A percentile compares a stretch with the other conserved stretches of the same genome.
These are phyloP conservation scores for Agrochola lota DNA, from an alignment of 2,888 invertebrate species.

Conservation along the genomic window DNA sequence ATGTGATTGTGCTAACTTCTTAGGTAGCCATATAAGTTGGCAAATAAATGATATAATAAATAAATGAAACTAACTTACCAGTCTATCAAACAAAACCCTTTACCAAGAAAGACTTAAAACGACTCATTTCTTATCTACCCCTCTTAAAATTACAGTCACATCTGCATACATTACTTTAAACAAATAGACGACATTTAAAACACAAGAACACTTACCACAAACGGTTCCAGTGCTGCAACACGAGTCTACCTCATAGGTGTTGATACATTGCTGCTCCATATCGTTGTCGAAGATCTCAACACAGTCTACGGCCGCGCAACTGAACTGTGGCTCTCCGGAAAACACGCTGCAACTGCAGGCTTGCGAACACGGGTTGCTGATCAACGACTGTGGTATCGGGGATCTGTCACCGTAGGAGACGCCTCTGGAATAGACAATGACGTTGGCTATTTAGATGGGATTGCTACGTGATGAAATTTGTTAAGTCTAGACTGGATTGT, in stretches of 20 bases:
- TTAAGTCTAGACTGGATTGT: neutral
- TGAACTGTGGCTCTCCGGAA: slow-evolving; percentile 76
- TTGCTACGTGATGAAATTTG: slow-evolving; percentile 22
- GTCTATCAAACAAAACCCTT: neutral
- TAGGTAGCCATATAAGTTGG: neutral
- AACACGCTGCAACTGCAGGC: slow-evolving; percentile 80
- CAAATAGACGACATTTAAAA: neutral
- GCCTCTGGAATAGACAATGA: slow-evolving; percentile 78
- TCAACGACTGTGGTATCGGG: slow-evolving; percentile 78
- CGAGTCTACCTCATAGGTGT: slow-evolving; percentile 80
- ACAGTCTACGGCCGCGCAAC: slow-evolving; percentile 86
- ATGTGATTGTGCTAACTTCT: neutral
- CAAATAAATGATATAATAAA: neutral
- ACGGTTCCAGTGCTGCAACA: slow-evolving; percentile 85
- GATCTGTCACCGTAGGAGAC: slow-evolving; percentile 76
- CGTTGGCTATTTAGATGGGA: slow-evolving; percentile 19
- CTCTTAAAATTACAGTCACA: slow-evolving; percentile 22
- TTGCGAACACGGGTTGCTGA: slow-evolving; percentile 83
- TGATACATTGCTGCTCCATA: slow-evolving; percentile 79
- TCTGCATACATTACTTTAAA: slow-evolving; percentile 7
- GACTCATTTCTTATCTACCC: neutral
- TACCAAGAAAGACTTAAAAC: neutral
- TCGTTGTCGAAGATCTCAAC: slow-evolving; percentile 82
- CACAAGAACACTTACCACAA: slow-evolving; percentile 77
- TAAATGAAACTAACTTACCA: neutral